A percentile compares a stretch with the other conserved stretches of the same genome.
These are phyloP conservation scores for Hedya salicella DNA, from an alignment of 2,888 invertebrate species.

Conservation along the genomic window DNA sequence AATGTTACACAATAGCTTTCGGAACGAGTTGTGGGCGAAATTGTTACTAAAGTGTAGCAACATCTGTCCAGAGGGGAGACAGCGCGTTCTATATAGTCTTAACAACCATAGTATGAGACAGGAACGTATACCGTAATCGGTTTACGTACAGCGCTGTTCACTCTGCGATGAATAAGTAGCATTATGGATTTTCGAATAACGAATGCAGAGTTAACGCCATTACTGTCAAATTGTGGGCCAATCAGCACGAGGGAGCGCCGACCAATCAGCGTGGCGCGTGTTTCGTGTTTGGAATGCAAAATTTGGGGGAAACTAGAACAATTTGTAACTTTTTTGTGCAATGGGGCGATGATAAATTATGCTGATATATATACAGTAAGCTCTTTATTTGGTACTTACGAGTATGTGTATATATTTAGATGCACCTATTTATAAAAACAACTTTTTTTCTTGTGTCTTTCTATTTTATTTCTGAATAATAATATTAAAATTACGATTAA, in stretches of 20 bases:
- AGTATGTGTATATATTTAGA: too few relatives aligned
- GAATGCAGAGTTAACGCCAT: constrained; percentile 77
- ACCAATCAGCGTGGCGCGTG: constrained; percentile 69
- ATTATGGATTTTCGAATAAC: constrained; percentile 49
- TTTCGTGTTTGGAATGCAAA: constrained; percentile 78
- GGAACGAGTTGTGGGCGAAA: constrained; percentile 80
- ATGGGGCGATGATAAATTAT: constrained; percentile 56
- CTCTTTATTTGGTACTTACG: too few relatives aligned
- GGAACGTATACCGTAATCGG: constrained; percentile 37
- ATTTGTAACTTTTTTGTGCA: constrained; percentile 75
- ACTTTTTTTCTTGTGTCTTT: too few relatives aligned
- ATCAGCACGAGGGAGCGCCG: constrained; percentile 68
- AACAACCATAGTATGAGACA: constrained; percentile 11
- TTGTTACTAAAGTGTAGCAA: constrained; percentile 84
- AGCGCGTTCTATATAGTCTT: constrained; percentile 31
- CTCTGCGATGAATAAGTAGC: constrained; percentile 1
- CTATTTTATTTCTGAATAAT: too few relatives aligned
- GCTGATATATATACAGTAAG: not conserved
- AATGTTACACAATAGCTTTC: constrained; percentile 77
- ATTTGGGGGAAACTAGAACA: constrained; percentile 76
- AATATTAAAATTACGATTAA: too few relatives aligned
- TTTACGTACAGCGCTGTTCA: constrained; percentile 42
- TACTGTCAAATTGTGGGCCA: constrained; percentile 83
- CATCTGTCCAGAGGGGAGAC: constrained; percentile 80
- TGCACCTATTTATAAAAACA: too few relatives aligned